Percentiles rank a stretch among this genome's conserved stretches.
Conservation (phyloP, 2,888 invertebrate species). For the Teinopalpus imperialis region DNA sequence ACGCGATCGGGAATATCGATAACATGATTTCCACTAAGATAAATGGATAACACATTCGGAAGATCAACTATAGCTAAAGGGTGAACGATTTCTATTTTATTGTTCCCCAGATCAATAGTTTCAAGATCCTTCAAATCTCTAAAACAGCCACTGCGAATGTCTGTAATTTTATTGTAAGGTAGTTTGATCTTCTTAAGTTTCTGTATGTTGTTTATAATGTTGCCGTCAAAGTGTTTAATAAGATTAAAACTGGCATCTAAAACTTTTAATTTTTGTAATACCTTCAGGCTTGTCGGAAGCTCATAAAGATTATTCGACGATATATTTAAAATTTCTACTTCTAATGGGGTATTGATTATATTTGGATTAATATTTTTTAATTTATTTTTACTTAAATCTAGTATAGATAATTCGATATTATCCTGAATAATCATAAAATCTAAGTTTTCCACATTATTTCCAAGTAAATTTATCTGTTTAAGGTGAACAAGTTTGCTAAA, state of each 20-base stretch:
- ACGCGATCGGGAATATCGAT: slow-evolving; percentile 88
- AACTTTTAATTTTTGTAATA: slow-evolving; percentile 85
- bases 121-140: slow-evolving; percentile 86
- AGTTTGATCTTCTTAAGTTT: slow-evolving; percentile 87
- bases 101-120: slow-evolving; percentile 90
- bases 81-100: slow-evolving; percentile 89
- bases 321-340: slow-evolving; percentile 87
- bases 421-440: slow-evolving; percentile 86
- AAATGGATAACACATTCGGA: slow-evolving; percentile 86
- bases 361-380: slow-evolving; percentile 85
- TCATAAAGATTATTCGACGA: slow-evolving; percentile 89
- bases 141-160: slow-evolving; percentile 87
- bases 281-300: slow-evolving; percentile 86
- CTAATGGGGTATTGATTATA: slow-evolving; percentile 83
- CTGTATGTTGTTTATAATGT: slow-evolving; percentile 86
- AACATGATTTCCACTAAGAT: slow-evolving; percentile 87
- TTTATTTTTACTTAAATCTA: slow-evolving; percentile 90
- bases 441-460: slow-evolving; percentile 88
- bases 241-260: slow-evolving; percentile 91
- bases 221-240: slow-evolving; percentile 85
- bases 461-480: slow-evolving; percentile 87
- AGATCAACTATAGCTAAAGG: slow-evolving; percentile 86
- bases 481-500: slow-evolving; percentile 84
- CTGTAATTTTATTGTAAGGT: slow-evolving; percentile 88
- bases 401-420: slow-evolving; percentile 82